Evolutionary conservation across 2,888 invertebrate species (phyloP).

Genomic region (Strigamia maritima): DNA sequence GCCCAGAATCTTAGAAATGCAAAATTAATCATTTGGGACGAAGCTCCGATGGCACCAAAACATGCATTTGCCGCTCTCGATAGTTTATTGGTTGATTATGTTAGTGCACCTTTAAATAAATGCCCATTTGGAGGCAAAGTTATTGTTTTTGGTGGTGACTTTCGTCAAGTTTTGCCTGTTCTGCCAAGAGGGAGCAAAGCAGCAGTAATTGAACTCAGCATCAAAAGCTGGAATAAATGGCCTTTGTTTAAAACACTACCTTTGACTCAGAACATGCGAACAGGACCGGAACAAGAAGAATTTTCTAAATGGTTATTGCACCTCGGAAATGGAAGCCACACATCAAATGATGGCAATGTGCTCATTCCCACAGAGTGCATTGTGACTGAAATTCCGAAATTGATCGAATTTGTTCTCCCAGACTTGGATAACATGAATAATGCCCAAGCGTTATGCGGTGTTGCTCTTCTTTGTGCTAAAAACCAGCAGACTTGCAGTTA

Average conservation of each 20-base stretch:
- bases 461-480: no score
- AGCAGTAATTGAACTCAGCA: neutral
- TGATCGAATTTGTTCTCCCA: no score
- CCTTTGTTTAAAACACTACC: no score
- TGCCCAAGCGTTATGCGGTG: no score
- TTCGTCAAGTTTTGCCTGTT: slow-evolving; percentile 44
- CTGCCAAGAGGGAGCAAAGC: neutral
- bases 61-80: slow-evolving; percentile 48
- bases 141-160: slow-evolving; percentile 46
- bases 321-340: neutral
- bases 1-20: slow-evolving; percentile 47
- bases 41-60: slow-evolving; percentile 52
- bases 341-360: neutral
- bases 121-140: slow-evolving; percentile 44
- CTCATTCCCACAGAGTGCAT: neutral
- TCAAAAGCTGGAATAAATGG: no score
- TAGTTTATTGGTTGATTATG: slow-evolving; percentile 46
- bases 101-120: no score
- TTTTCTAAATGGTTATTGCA: neutral
- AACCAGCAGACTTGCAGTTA: no score
- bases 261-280: neutral
- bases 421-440: no score
- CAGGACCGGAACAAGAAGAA: neutral
- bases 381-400: neutral
- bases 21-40: slow-evolving; percentile 52